Percentiles rank a stretch among this genome's conserved stretches.
Conservation (phyloP, 2,888 invertebrate species). For the Spisula subtruncata region DNA sequence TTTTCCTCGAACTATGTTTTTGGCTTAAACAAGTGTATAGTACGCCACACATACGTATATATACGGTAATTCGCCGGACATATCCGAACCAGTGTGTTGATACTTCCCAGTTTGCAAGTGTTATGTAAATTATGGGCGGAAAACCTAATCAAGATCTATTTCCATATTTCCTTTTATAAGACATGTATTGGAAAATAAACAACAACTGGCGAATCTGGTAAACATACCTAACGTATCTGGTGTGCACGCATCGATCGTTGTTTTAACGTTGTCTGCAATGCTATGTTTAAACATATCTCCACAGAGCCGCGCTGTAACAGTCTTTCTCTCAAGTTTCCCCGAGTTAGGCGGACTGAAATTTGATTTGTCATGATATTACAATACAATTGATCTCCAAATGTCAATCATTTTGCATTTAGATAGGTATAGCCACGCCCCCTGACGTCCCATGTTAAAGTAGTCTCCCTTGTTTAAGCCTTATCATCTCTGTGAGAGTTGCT, state of each 20-base stretch:
- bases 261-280: conserved; percentile 16
- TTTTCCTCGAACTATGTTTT: not conserved
- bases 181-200: conserved; percentile 39
- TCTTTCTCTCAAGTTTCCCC: conserved; percentile 15
- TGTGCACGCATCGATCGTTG: conserved; percentile 36
- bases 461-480: not conserved
- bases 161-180: conserved; percentile 43
- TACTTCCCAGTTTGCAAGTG: not conserved
- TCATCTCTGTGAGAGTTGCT: conserved; percentile 33
- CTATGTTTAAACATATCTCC: conserved; percentile 34
- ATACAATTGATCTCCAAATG: conserved; percentile 49
- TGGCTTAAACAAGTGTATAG: too few relatives aligned
- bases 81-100: not conserved
- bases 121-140: conserved; percentile 23
- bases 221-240: conserved; percentile 38
- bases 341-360: conserved; percentile 41
- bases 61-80: not conserved
- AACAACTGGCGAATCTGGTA: conserved; percentile 23
- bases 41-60: too few relatives aligned
- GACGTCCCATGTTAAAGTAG: conserved; percentile 5
- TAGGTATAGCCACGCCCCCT: conserved; percentile 63
- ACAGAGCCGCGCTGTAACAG: not conserved
- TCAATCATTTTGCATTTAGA: conserved; percentile 61
- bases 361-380: conserved; percentile 42
- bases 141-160: conserved; percentile 26